These are phyloP conservation scores for Scolopax bukidnonensis DNA, from an alignment of 2,797 vertebrate species.

Conservation along the genomic window DNA sequence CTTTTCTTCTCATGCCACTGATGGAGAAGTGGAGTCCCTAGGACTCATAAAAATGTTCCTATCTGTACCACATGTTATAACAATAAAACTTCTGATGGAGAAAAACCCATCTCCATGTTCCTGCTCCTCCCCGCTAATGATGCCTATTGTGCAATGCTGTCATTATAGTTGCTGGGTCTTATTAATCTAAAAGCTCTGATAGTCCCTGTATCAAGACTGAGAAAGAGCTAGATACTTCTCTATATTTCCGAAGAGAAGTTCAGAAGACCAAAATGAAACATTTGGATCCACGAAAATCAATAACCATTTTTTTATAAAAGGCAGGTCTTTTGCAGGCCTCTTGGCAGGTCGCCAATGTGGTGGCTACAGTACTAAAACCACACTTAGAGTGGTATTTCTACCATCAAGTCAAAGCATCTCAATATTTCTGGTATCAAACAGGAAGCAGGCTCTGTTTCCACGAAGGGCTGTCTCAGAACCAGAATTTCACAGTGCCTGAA, in stretches of 20 bases:
- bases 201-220: neutral
- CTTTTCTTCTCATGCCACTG: slow-evolving; percentile 5
- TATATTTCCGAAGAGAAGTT: neutral
- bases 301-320: neutral
- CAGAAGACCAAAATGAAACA: neutral
- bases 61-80: slow-evolving; percentile 4
- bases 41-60: slow-evolving; percentile 45
- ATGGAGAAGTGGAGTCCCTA: slow-evolving; percentile 12
- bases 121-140: neutral
- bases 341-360: neutral
- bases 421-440: neutral
- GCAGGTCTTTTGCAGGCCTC: neutral
- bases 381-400: neutral
- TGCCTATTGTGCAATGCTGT: neutral
- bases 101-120: neutral
- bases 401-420: neutral
- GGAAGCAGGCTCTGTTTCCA: neutral
- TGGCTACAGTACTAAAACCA: neutral
- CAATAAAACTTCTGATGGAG: neutral
- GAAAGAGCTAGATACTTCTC: neutral
- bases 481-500: neutral
- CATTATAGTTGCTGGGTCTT: neutral
- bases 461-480: neutral
- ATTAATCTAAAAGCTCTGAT: neutral
- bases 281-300: neutral